Evolutionary conservation across 1,140 invertebrate genomes (phyloP), one percentile per base, ranked within the genome.

Genomic region (Ceratina calcarata): DNA sequence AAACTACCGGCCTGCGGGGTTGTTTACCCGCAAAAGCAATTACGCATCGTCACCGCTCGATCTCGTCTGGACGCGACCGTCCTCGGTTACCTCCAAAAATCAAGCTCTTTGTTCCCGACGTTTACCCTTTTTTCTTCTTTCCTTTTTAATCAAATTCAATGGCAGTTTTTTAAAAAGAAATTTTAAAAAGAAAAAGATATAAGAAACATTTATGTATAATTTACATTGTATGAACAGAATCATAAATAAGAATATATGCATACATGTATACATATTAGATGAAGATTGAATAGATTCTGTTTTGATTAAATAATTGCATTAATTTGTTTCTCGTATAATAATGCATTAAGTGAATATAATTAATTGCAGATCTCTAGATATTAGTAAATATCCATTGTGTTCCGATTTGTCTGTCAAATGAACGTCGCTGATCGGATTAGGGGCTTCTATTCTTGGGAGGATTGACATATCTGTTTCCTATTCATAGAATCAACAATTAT

Each of bases 11-110:
- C 55, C n/a, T n/a, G 45, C 65, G 74, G 45, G 82, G 69, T 82
- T 90, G 89, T 90, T 92, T 90, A 89, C 88, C 85, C 87, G 86
- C 81, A 83, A 88, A 89, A 89, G 89, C 86, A 92, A 92, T 92
- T 91, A 91, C 85, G 82, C 84, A 67, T 82, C 76, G 80, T 78
- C 81, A 79, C 84, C 72, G 73, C 74, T 67, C 73, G 72, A 83
- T 83, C 84, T 79, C 69, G 81, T 79, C 73, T 69, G 70, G 57
- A 37, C 81, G 27, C 81, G 57, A 27, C 16, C 32, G 16, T 62
- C 1, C 45, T 4, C 8, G 27, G 37, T 45, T 45, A 45, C 37
- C 37, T 45, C 62, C 32, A 45, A 64, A 22, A 16, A 3, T 8
- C 49, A 15, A 37, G 27, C 20, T 58, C 20, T 51, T 55, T 66